Evolutionary conservation across 2,797 vertebrate species (phyloP).

Genomic region (Xiphorhynchus erythropygius): DNA sequence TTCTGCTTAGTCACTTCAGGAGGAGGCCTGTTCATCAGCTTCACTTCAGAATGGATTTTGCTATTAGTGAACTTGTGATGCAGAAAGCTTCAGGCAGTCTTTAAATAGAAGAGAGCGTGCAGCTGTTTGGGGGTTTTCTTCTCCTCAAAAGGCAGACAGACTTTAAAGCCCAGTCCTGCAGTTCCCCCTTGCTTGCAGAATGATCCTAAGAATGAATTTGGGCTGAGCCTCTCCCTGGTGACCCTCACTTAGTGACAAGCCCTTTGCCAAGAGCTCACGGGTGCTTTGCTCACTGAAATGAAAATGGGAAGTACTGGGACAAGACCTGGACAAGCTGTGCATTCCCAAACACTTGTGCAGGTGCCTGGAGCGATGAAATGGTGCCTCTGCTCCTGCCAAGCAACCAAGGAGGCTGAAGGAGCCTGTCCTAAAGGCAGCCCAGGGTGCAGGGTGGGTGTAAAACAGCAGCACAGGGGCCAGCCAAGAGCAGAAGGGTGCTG

Average conservation of each 20-base stretch:
- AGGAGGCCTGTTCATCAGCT: conserved; percentile 1
- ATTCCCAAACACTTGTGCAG: background rate
- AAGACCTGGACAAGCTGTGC: accelerated
- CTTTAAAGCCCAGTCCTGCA: background rate
- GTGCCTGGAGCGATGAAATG: background rate
- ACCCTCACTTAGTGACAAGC: background rate
- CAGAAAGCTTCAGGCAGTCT: background rate
- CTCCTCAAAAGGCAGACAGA: background rate
- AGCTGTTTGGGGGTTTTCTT: background rate
- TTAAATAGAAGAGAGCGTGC: background rate
- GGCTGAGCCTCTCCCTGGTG: background rate
- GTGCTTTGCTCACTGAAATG: background rate
- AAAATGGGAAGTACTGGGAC: background rate
- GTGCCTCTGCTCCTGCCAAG: background rate
- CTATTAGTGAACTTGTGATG: conserved; percentile 9
- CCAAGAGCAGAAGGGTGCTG: background rate
- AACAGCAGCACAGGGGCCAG: background rate
- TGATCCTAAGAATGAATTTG: background rate
- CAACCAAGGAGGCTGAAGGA: accelerated
- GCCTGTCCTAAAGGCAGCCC: background rate
- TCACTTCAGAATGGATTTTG: background rate
- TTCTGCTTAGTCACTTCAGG: background rate
- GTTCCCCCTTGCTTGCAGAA: background rate
- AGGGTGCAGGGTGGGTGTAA: background rate
- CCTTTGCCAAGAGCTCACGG: background rate